phyloP scores from a whole-genome alignment of 2,113 vertebrate species.

The mouse (Mus musculus) region GRCm39 chr6:107500501-107501000 shows the following conservation, averaged over 20 bases:
- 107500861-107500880: no score
- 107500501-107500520: background rate
- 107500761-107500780: no score
- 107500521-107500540: background rate
- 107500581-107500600: background rate
- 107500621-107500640: background rate
- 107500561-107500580: background rate
- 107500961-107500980: background rate
- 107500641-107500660: background rate
- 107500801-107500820: no score
- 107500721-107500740: slow-evolving; percentile 53
- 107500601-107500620: background rate
- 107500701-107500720: background rate
- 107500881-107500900: no score
- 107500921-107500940: no score
- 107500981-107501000: background rate
- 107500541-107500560: background rate
- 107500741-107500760: slow-evolving; percentile 25
- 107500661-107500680: background rate
- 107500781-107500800: no score
- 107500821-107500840: no score
- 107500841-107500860: no score
- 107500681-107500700: background rate
- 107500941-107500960: background rate
- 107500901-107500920: no score